A percentile compares a stretch with the other conserved stretches of the same genome.
Conservation (phyloP, 2,113 vertebrate species). For the Haliaeetus leucogaster region DNA sequence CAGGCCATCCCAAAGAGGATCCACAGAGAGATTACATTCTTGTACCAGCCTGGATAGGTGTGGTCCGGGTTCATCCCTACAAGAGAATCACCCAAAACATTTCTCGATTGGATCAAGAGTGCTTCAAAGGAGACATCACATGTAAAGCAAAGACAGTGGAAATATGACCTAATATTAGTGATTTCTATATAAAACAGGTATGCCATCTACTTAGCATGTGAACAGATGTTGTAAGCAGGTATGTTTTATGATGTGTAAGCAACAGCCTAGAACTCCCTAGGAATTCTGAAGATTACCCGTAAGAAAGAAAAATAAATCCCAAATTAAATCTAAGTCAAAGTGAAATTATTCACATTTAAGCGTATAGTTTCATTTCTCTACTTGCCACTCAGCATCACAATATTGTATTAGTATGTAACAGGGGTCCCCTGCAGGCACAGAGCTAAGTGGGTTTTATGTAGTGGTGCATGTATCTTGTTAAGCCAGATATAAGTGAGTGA, state of each 20-base stretch:
- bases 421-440: not conserved
- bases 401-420: not conserved
- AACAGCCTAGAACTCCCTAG: not conserved
- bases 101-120: not conserved
- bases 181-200: not conserved
- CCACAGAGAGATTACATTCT: constrained; percentile 82
- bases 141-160: not conserved
- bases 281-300: not conserved
- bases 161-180: not conserved
- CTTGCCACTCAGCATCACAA: not conserved
- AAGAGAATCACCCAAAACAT: not conserved
- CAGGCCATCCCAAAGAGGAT: constrained; percentile 95
- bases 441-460: not conserved
- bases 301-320: not conserved
- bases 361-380: not conserved
- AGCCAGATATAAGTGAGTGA: not conserved
- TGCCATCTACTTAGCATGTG: not conserved
- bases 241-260: not conserved
- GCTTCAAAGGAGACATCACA: not conserved
- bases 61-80: constrained; percentile 81
- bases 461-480: not conserved
- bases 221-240: not conserved
- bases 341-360: not conserved
- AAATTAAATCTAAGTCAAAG: not conserved
- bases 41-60: constrained; percentile 86